Evolutionary conservation across 2,113 vertebrate species (phyloP), one percentile per base, ranked within the genome.

Genomic region (Regulus satrapa): DNA sequence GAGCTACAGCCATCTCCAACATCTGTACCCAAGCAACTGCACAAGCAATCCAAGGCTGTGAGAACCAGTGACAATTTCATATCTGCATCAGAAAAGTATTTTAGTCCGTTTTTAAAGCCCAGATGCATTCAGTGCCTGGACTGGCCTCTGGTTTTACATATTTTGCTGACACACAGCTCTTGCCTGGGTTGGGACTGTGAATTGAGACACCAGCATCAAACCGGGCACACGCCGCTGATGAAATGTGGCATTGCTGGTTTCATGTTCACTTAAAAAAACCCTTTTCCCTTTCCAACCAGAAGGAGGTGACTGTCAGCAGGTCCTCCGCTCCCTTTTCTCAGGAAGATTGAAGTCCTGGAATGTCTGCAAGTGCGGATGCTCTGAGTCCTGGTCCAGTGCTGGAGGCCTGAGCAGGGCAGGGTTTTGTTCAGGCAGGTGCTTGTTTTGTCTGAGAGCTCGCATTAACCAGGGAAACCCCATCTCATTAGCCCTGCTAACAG

Each of bases 291-390:
- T 59, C 97, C 41, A 90, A 3, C 86, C 58, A 99, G 99, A 97
- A 96, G 64, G 95, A 97, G 43, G 83, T 97, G 74, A 88, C 94
- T 94, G 92, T 94, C 36, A 71, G 84, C n/a, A 95, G 93, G 46
- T 95, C 97, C 3, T 58, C 64, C 8, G 98, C 97, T 64, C 94
- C 94, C 24, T 98, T 97, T 66, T 94, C 97, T 17, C 96, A 97
- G 64, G 98, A 97, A 81, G 97, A 96, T 98, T 88, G 97, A 97
- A 93, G 95, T 96, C n/a, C 88, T 99, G 75, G 97, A 94, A 83
- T 48, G 94, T 43, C 92, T 99, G 84, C 98, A 99, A 79, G 88
- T 79, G 52, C 97, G 98, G 58, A 95, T 99, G 38, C 51, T 97
- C 98, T 99, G 95, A 98, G 98, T 98, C 93, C 40, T 69, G 74